These are phyloP conservation scores for Protobothrops mucrosquamatus DNA, from an alignment of 2,113 vertebrate species.

Conservation along the genomic window DNA sequence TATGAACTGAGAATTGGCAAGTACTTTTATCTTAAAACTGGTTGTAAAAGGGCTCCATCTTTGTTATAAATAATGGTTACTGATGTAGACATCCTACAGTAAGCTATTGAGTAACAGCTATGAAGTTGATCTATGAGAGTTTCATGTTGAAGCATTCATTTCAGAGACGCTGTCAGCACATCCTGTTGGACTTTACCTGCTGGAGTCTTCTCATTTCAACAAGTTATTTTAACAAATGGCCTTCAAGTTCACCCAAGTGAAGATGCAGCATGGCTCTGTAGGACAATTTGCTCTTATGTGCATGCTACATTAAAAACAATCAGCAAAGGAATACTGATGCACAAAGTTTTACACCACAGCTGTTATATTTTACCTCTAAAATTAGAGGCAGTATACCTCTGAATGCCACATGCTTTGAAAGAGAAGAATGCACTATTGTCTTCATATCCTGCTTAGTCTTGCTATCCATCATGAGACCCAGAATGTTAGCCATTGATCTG, in stretches of 20 bases:
- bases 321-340: rapidly evolving
- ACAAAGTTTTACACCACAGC: not conserved
- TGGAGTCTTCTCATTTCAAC: not conserved
- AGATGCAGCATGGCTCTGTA: not conserved
- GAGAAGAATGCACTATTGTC: not conserved
- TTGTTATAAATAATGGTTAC: slow-evolving; percentile 64
- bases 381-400: not conserved
- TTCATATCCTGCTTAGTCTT: not conserved
- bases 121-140: slow-evolving; percentile 7
- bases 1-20: slow-evolving; percentile 45
- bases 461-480: not conserved
- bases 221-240: not conserved
- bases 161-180: not conserved
- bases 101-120: rapidly evolving
- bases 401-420: not conserved
- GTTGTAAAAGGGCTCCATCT: slow-evolving; percentile 11
- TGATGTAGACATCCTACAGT: slow-evolving; percentile 46
- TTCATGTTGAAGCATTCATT: not conserved
- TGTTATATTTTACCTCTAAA: not conserved
- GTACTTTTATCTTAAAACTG: slow-evolving; percentile 32
- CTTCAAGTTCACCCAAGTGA: not conserved
- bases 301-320: not conserved
- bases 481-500: not conserved
- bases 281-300: rapidly evolving
- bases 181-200: not conserved